Percentiles rank a stretch among this genome's conserved stretches.
Evolutionary conservation across 2,888 invertebrate genomes (phyloP).

Genomic region (Exephanes ischioxanthus): DNA sequence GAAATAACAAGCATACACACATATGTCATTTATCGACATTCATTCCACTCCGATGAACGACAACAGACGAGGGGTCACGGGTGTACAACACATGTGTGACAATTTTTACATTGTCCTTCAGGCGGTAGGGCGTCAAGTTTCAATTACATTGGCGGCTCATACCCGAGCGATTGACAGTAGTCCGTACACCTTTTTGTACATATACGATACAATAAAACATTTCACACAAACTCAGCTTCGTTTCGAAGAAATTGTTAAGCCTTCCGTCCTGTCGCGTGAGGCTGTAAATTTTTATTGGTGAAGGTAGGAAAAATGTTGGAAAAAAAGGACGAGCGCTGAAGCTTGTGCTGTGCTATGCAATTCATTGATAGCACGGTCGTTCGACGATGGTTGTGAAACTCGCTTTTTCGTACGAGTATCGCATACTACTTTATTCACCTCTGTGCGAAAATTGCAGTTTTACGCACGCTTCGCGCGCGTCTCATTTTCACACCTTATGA

Average conservation of each 20-base stretch:
- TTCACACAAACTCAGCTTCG: constrained; percentile 77
- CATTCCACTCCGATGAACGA: constrained; percentile 81
- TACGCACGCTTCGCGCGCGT: too few relatives aligned
- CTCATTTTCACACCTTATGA: too few relatives aligned
- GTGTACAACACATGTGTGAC: constrained; percentile 72
- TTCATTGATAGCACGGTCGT: not conserved
- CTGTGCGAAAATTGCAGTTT: too few relatives aligned
- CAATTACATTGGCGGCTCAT: constrained; percentile 54
- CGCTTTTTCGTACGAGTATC: too few relatives aligned
- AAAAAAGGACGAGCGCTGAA: not conserved
- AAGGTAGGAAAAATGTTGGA: not conserved
- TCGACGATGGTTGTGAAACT: too few relatives aligned
- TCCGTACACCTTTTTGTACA: constrained; percentile 85
- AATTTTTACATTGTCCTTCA: constrained; percentile 60
- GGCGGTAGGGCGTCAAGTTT: constrained; percentile 49
- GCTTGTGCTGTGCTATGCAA: not conserved
- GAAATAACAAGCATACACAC: constrained; percentile 71
- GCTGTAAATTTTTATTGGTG: not conserved
- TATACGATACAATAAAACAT: constrained; percentile 84
- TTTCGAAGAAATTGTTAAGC: constrained; percentile 26
- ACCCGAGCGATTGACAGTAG: constrained; percentile 80
- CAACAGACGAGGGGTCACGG: constrained; percentile 74
- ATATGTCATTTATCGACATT: constrained; percentile 78
- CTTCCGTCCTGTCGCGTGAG: not conserved
- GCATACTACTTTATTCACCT: too few relatives aligned